Percentiles rank a stretch among this genome's conserved stretches.
These are phyloP conservation scores for Formica aserva DNA, from an alignment of 2,888 invertebrate genomes.

Conservation along the genomic window DNA sequence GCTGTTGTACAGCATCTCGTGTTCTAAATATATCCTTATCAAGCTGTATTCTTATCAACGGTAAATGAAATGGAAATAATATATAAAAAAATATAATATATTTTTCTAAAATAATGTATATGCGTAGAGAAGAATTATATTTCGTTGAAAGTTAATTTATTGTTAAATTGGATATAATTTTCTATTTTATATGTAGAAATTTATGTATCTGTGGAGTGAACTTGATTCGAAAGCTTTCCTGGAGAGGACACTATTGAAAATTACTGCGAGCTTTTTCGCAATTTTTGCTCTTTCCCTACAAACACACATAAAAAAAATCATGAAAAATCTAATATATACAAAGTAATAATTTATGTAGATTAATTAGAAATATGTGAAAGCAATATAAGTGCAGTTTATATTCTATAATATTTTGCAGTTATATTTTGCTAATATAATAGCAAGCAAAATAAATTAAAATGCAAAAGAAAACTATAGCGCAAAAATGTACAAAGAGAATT, in stretches of 20 bases:
- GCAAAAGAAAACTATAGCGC: neutral
- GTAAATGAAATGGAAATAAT: constrained; percentile 8
- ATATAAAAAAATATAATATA: neutral
- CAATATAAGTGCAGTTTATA: neutral
- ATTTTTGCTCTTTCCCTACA: neutral
- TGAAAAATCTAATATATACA: neutral
- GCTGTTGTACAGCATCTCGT: neutral
- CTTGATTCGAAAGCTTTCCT: constrained; percentile 39
- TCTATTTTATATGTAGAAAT: neutral
- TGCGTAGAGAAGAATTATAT: neutral
- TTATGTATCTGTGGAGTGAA: constrained; percentile 36
- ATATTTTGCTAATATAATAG: neutral
- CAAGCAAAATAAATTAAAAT: neutral
- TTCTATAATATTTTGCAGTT: neutral
- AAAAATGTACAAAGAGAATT: neutral
- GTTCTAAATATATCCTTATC: constrained; percentile 13
- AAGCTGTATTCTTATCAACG: constrained; percentile 46
- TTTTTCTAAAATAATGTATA: neutral
- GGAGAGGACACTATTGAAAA: constrained; percentile 62
- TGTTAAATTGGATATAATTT: neutral
- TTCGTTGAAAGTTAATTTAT: neutral
- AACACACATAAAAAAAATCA: neutral
- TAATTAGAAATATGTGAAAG: neutral
- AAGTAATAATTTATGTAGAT: neutral
- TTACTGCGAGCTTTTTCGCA: neutral